Conservation (phyloP, 2,888 invertebrate genomes). For the Drosophila fulvimacula region DNA sequence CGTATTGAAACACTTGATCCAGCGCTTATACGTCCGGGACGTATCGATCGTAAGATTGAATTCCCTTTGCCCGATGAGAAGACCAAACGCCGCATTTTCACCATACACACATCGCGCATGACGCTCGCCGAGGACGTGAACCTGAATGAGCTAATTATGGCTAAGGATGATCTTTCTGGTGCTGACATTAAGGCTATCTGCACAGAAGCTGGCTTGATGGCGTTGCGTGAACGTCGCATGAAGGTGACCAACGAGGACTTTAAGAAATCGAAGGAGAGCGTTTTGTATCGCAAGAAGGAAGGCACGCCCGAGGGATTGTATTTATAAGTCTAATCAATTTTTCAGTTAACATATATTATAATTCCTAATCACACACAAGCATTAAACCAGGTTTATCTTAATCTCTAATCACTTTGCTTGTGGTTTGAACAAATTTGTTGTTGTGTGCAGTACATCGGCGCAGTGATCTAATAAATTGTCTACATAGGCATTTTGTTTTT, state of each 20-base stretch:
- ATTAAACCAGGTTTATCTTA: slow-evolving; percentile 70
- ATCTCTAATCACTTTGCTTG: slow-evolving; percentile 45
- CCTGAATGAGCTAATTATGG: slow-evolving; percentile 98
- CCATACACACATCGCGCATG: slow-evolving; percentile 99
- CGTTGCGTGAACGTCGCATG: slow-evolving; percentile 98
- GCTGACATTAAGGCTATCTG: slow-evolving; percentile 99
- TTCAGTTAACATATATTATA: slow-evolving; percentile 67
- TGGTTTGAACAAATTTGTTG: slow-evolving; percentile 60
- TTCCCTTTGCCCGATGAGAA: slow-evolving; percentile 99
- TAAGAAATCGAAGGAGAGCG: slow-evolving; percentile 99
- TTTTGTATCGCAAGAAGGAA: slow-evolving; percentile 99
- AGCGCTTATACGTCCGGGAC: slow-evolving; percentile 98
- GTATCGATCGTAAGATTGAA: slow-evolving; percentile 99
- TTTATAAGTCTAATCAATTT: slow-evolving; percentile 88
- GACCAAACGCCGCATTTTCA: slow-evolving; percentile 98
- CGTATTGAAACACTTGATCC: slow-evolving; percentile 99
- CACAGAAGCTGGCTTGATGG: slow-evolving; percentile 99
- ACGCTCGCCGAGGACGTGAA: slow-evolving; percentile 98
- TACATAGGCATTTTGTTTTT: slow-evolving; percentile 63
- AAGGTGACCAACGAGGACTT: slow-evolving; percentile 99
- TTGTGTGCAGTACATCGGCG: slow-evolving; percentile 51
- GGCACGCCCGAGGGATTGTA: slow-evolving; percentile 99
- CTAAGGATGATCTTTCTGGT: slow-evolving; percentile 99
- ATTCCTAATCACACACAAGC: slow-evolving; percentile 58
- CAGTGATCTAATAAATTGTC: slow-evolving; percentile 50